A percentile compares a stretch with the other conserved stretches of the same genome.
Conservation (phyloP, 2,797 vertebrate species). For the Tapirus indicus region DNA sequence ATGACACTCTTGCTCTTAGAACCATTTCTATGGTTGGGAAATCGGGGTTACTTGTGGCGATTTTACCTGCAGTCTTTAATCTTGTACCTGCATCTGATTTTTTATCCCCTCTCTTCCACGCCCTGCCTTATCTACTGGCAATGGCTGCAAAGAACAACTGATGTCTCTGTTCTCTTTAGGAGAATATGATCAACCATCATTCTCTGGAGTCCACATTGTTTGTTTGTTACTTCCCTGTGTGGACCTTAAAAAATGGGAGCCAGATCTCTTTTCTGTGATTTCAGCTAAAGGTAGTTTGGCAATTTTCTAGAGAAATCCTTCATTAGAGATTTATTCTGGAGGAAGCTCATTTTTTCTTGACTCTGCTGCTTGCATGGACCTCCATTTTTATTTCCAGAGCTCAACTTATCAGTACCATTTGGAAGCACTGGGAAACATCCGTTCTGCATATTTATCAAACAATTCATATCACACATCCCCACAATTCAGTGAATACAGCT, state of each 20-base stretch:
- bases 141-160: neutral
- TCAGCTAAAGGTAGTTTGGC: neutral
- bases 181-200: neutral
- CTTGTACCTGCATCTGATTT: neutral
- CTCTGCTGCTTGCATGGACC: neutral
- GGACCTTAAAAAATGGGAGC: neutral
- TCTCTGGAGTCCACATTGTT: neutral
- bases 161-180: neutral
- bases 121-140: neutral
- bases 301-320: slow-evolving; percentile 5
- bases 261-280: neutral
- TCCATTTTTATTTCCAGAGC: neutral
- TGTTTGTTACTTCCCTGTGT: neutral
- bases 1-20: neutral
- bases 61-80: neutral
- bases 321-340: neutral
- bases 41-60: neutral
- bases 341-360: neutral
- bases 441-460: neutral
- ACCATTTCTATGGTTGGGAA: neutral
- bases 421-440: neutral
- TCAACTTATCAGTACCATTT: neutral
- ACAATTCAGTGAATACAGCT: neutral
- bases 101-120: neutral
- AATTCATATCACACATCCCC: neutral